Conservation (phyloP, 2,797 vertebrate genomes). For the Notoglanidium macrostoma region DNA sequence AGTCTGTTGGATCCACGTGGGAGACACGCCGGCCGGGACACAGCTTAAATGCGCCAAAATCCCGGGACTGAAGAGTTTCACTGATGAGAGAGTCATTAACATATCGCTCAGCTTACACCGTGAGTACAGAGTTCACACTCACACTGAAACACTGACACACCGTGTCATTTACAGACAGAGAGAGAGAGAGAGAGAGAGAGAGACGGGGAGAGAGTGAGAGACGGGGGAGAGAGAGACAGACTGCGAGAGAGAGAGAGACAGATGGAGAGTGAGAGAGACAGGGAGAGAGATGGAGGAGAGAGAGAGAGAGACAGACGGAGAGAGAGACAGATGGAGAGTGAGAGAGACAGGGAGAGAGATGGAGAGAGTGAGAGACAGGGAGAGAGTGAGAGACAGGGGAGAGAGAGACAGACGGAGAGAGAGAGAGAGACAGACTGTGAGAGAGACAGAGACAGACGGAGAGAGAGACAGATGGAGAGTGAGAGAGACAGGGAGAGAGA, state of each 20-base stretch:
- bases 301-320: background rate
- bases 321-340: background rate
- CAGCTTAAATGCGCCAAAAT: constrained; percentile 93
- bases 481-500: background rate
- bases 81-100: constrained; percentile 90
- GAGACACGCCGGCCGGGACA: constrained; percentile 84
- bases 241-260: no score
- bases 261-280: background rate
- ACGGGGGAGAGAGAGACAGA: no score
- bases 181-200: no score
- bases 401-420: background rate
- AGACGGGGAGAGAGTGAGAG: no score
- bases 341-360: no score
- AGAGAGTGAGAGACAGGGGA: background rate
- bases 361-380: no score
- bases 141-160: background rate
- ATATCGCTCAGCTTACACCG: constrained; percentile 95
- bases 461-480: background rate
- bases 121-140: constrained; percentile 58
- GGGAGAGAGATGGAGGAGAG: background rate
- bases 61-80: constrained; percentile 90
- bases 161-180: background rate
- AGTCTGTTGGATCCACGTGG: constrained; percentile 95
- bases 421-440: background rate
- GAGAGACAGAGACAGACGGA: background rate